A percentile compares a stretch with the other conserved stretches of the same genome.
These are phyloP conservation scores for Etia nguti DNA, from an alignment of 2,113 vertebrate genomes.

Conservation along the genomic window DNA sequence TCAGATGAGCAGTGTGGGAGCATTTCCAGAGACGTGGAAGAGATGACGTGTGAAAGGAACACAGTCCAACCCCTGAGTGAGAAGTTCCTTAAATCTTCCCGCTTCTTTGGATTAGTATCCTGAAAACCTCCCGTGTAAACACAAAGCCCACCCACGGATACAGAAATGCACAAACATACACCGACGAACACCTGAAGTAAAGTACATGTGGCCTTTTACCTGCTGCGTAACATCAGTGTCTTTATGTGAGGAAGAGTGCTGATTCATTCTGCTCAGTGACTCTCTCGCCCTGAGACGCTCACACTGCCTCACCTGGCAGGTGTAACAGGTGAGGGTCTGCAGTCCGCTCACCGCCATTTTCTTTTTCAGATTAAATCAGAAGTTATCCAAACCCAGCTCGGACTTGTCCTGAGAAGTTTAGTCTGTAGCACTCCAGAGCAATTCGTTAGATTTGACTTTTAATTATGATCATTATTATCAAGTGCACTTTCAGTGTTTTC, in stretches of 20 bases:
- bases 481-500: background rate
- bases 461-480: background rate
- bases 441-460: background rate
- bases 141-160: background rate
- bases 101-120: background rate
- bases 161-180: slow-evolving; percentile 17
- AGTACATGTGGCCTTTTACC: slow-evolving; percentile 82
- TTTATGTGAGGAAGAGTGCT: slow-evolving; percentile 88
- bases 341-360: background rate
- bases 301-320: slow-evolving; percentile 35
- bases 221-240: slow-evolving; percentile 91
- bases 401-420: background rate
- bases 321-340: background rate
- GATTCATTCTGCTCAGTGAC: slow-evolving; percentile 96
- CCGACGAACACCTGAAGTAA: background rate
- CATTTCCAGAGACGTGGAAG: background rate
- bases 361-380: background rate
- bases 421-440: background rate
- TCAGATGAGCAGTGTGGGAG: background rate
- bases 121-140: background rate
- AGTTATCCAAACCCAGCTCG: background rate
- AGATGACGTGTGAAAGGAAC: background rate
- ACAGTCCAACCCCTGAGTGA: rapidly evolving
- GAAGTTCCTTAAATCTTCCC: background rate
- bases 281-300: slow-evolving; percentile 75